Evolutionary conservation across 2,888 invertebrate genomes (phyloP).

Genomic region (Kuschelorhynchus macadamiae): DNA sequence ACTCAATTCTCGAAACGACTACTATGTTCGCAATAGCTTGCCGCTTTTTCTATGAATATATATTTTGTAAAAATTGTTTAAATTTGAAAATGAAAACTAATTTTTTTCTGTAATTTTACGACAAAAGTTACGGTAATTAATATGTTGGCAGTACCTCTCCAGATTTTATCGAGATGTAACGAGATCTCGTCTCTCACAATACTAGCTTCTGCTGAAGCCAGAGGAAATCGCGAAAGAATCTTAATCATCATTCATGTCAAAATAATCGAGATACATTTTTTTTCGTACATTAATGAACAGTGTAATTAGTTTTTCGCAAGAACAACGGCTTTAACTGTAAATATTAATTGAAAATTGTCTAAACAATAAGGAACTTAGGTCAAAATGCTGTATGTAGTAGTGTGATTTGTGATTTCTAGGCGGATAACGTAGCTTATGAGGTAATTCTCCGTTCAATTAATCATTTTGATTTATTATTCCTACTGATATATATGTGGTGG

Average conservation of each 20-base stretch:
- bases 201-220: no score
- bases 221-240: neutral
- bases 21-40: no score
- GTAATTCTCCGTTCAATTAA: slow-evolving; percentile 39
- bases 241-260: neutral
- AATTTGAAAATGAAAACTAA: no score
- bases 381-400: slow-evolving; percentile 25
- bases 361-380: slow-evolving; percentile 21
- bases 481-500: slow-evolving; percentile 25
- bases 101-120: no score
- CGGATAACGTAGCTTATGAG: slow-evolving; percentile 43
- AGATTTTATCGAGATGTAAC: no score
- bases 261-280: neutral
- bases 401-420: slow-evolving; percentile 32
- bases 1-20: no score
- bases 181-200: no score
- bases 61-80: no score
- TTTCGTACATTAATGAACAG: no score
- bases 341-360: slow-evolving; percentile 42
- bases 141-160: no score
- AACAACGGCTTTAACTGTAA: slow-evolving; percentile 31
- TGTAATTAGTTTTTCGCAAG: slow-evolving; percentile 26
- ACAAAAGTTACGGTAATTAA: no score
- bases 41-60: no score
- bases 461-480: slow-evolving; percentile 46